Percentiles rank a stretch among this genome's conserved stretches.
phyloP scores from a whole-genome alignment of 2,888 invertebrate species.

The Gymnocheta viridis region DNA sequence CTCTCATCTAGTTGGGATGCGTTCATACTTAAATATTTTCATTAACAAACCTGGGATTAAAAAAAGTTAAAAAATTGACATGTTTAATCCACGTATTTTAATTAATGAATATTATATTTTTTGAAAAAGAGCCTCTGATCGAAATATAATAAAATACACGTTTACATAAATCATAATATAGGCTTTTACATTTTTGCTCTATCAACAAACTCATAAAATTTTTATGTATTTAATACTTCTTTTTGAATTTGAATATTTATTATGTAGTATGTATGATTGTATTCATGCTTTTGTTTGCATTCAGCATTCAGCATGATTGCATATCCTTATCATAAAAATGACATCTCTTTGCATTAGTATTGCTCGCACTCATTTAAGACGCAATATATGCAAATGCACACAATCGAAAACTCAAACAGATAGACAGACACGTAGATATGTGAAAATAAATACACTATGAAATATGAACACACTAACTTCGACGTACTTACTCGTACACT shows the following conservation, averaged over 20 bases:
- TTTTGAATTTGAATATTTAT: neutral
- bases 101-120: too few species aligned
- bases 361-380: constrained; percentile 29
- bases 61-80: too few species aligned
- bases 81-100: too few species aligned
- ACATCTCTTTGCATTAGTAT: constrained; percentile 60
- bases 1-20: too few species aligned
- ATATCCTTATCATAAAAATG: constrained; percentile 66
- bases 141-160: too few species aligned
- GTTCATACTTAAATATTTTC: too few species aligned
- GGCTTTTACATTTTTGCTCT: neutral
- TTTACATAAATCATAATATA: too few species aligned
- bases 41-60: too few species aligned
- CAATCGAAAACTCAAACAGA: neutral
- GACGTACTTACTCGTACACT: neutral
- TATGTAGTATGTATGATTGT: neutral
- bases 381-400: constrained; percentile 2
- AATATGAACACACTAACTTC: too few species aligned
- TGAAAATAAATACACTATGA: constrained; percentile 11
- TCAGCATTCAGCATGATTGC: constrained; percentile 63
- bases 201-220: constrained; percentile 57
- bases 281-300: constrained; percentile 38
- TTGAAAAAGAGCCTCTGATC: too few species aligned
- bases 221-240: constrained; percentile 35
- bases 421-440: constrained; percentile 1